Evolutionary conservation across 2,888 invertebrate species (phyloP).

Genomic region (Trypoxylon attenuatum): DNA sequence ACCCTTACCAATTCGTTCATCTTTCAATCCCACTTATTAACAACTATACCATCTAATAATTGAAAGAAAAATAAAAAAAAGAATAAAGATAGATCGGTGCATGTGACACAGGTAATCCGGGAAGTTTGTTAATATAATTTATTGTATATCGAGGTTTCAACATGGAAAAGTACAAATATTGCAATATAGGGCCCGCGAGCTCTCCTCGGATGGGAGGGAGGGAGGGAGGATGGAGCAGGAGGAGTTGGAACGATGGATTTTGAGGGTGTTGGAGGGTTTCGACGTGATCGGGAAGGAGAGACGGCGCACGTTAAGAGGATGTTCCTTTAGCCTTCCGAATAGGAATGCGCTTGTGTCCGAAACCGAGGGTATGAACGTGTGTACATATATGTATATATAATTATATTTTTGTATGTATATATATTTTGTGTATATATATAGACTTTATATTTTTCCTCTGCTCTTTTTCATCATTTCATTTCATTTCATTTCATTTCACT

Average conservation of each 20-base stretch:
- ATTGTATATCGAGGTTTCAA: constrained; percentile 75
- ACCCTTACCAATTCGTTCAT: neutral
- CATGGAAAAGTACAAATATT: constrained; percentile 75
- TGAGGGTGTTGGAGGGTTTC: constrained; percentile 59
- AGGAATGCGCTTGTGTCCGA: constrained; percentile 14
- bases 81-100: neutral
- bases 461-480: no score
- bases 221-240: constrained; percentile 65
- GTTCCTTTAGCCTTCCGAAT: constrained; percentile 17
- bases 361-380: constrained; percentile 18
- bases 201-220: constrained; percentile 73
- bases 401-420: constrained; percentile 21
- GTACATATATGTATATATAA: constrained; percentile 15
- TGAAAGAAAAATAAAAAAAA: neutral
- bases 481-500: constrained; percentile 10
- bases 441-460: constrained; percentile 25
- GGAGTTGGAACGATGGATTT: no score
- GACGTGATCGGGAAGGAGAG: constrained; percentile 48
- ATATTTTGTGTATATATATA: constrained; percentile 25
- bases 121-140: constrained; percentile 74
- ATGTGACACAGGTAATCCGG: constrained; percentile 7
- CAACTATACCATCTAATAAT: no score
- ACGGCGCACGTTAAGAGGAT: constrained; percentile 42
- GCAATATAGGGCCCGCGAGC: constrained; percentile 74
- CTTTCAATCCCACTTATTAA: no score